A percentile compares a stretch with the other conserved stretches of the same genome.
These are phyloP conservation scores for Coregonus ussuriensis DNA, from an alignment of 2,797 vertebrate species.

Conservation along the genomic window DNA sequence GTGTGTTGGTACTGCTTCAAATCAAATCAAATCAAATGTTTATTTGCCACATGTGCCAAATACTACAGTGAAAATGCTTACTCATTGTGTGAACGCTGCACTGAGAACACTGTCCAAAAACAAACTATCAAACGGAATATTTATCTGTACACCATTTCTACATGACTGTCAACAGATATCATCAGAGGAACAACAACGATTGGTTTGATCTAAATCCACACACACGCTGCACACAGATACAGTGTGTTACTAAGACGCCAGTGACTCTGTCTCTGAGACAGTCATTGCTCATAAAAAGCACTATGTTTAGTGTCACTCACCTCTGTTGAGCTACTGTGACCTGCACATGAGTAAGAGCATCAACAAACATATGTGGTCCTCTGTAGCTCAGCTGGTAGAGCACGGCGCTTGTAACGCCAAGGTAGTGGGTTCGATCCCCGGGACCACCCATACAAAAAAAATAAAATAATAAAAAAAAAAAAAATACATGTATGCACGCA, in stretches of 20 bases:
- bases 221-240: too few relatives aligned
- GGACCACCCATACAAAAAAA: too few relatives aligned
- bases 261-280: neutral
- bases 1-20: constrained; percentile 40
- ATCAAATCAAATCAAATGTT: too few relatives aligned
- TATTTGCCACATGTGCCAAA: too few relatives aligned
- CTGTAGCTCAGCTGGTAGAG: too few relatives aligned
- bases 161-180: neutral
- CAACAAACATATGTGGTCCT: neutral
- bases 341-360: neutral
- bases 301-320: neutral
- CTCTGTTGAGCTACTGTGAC: neutral
- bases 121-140: neutral
- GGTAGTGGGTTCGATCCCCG: too few relatives aligned
- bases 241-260: neutral
- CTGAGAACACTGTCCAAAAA: neutral
- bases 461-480: too few relatives aligned
- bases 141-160: neutral
- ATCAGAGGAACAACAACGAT: neutral
- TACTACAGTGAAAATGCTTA: too few relatives aligned
- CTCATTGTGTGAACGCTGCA: constrained; percentile 11
- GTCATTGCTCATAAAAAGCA: neutral
- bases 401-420: too few relatives aligned
- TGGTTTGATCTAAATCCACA: neutral
- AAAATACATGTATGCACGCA: too few relatives aligned